A percentile compares a stretch with the other conserved stretches of the same genome.
phyloP scores from a whole-genome alignment of 2,797 vertebrate species.

The Momotus momota region DNA sequence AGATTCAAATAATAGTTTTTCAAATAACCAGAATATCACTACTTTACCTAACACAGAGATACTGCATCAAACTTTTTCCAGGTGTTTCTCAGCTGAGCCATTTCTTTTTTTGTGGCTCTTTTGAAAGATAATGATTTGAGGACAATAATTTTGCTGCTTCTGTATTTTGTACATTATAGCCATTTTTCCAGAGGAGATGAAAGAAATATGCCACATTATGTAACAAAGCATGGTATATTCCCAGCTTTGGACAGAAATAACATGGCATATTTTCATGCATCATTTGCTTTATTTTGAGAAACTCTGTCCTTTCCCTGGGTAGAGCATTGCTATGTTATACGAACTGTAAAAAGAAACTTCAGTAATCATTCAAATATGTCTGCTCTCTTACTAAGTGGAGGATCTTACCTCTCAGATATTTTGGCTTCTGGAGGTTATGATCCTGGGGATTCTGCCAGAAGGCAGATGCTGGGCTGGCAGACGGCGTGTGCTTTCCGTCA shows the following conservation, averaged over 20 bases:
- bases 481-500: neutral
- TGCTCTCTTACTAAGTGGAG: neutral
- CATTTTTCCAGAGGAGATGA: too few species aligned
- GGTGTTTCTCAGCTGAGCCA: neutral
- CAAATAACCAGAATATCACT: neutral
- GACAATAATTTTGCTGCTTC: too few species aligned
- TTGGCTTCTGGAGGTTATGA: slow-evolving; percentile 6
- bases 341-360: neutral
- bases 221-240: too few species aligned
- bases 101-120: neutral
- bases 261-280: too few species aligned
- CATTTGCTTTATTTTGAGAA: slow-evolving; percentile 19
- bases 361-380: neutral
- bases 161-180: too few species aligned
- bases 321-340: neutral
- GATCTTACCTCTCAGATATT: neutral
- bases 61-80: neutral
- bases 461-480: slow-evolving; percentile 35
- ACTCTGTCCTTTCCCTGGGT: neutral
- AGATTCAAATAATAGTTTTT: neutral
- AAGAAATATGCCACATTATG: too few species aligned
- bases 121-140: too few species aligned
- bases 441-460: slow-evolving; percentile 55
- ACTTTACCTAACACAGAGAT: neutral
- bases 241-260: too few species aligned